Base-by-base conservation (phyloP, 2,888 invertebrate species). In the Laspeyria flexula region DNA sequence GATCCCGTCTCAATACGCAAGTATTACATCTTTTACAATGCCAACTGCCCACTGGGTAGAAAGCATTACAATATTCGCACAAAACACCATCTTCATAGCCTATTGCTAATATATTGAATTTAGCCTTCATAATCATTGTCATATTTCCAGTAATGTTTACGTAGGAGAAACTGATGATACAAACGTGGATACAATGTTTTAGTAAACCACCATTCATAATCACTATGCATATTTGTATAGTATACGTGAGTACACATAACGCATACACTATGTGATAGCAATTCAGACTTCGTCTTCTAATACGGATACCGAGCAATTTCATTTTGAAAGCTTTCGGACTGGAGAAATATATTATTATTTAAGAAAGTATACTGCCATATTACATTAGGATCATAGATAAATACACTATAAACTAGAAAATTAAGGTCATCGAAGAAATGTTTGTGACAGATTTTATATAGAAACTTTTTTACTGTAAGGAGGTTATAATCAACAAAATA, bases 1-100 rank as follows among this genome's bases (percentile, higher is more conserved):
- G 97, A 74, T 97, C 98, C 55, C 98, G 91, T 71, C 95, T 95
- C 3, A 96, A 74, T 43, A 98, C 95, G 77, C 99, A 99, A 0
- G 93, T 90, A 40, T 96, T 93, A 83, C 99, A 99, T 0, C 88
- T 92, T 27, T 90, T 91, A 74, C 99, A 99, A 77, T 99, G 99
- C 94, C 97, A 97, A 1, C 97, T 95, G 30, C 96, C 93, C 0
- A 95, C 95, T 0, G 97, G 96, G 2, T 94, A 93, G 2, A 94
- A 48, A 11, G 93, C 86, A 69, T 96, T 95, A 81, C 99, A 99
- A 0, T 86, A 76, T 0, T 94, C 82, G 81, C 99, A 99, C 75
- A 95, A 95, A 48, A 93, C 60, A 0, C 74, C 74, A 3, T 73
- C 55, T 1, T 37, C 40, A 7, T 4, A 37, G n/a, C n/a, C 62